Conservation (phyloP, 2,888 invertebrate genomes). For the Erebia palarica region DNA sequence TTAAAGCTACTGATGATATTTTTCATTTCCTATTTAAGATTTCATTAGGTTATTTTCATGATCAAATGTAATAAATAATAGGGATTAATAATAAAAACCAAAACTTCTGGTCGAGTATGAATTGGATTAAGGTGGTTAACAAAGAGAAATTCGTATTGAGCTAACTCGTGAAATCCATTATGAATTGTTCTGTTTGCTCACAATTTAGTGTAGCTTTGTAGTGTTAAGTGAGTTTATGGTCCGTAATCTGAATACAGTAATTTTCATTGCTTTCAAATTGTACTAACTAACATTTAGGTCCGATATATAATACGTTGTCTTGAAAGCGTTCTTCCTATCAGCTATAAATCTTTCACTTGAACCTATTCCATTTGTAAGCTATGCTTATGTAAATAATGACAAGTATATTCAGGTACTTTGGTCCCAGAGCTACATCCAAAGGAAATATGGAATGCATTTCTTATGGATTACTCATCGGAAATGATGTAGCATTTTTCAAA, state of each 20-base stretch:
- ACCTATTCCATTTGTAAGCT: not conserved
- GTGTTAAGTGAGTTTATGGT: conserved; percentile 36
- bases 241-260: conserved; percentile 29
- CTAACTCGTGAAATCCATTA: conserved; percentile 34
- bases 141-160: conserved; percentile 33
- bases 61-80: no score
- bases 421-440: conserved; percentile 7
- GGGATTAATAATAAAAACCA: not conserved
- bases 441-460: conserved; percentile 8
- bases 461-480: conserved; percentile 6
- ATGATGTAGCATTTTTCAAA: conserved; percentile 10
- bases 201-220: conserved; percentile 35
- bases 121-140: conserved; percentile 34
- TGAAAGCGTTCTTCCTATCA: not conserved
- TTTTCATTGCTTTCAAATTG: conserved; percentile 32
- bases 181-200: conserved; percentile 35
- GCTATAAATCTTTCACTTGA: not conserved
- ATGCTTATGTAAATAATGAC: not conserved
- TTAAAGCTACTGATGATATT: no score
- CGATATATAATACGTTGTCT: not conserved
- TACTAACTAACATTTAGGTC: conserved; percentile 7
- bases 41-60: no score
- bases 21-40: no score
- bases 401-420: not conserved
- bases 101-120: conserved; percentile 18